Conservation (phyloP, 1,140 invertebrate species). For the Bombus sylvicola region DNA sequence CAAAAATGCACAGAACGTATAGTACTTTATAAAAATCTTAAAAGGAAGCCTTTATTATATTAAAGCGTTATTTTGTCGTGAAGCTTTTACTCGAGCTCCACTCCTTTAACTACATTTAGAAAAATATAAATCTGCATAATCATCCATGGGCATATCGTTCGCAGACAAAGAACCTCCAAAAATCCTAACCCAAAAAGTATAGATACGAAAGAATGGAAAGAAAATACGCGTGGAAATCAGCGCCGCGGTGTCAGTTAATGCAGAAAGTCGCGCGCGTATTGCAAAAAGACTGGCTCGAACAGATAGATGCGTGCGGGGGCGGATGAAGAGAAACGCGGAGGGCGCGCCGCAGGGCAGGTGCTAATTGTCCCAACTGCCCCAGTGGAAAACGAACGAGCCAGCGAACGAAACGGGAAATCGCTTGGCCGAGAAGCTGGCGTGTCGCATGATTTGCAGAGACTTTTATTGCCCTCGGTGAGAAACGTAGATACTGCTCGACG, state of each 20-base stretch:
- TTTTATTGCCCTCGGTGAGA: constrained; percentile 68
- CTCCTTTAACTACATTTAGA: too few relatives aligned
- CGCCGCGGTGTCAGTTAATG: not conserved
- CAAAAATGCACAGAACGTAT: too few relatives aligned
- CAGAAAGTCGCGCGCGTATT: not conserved
- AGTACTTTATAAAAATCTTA: too few relatives aligned
- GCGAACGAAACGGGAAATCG: constrained; percentile 60
- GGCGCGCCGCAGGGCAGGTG: constrained; percentile 61
- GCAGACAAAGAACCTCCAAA: too few relatives aligned
- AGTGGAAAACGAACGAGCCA: constrained; percentile 54
- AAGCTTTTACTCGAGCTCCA: too few relatives aligned
- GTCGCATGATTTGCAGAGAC: constrained; percentile 74
- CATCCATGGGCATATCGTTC: too few relatives aligned
- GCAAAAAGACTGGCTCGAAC: constrained; percentile 25
- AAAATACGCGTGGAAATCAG: constrained; percentile 6
- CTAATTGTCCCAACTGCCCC: constrained; percentile 61
- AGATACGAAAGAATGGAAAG: not conserved
- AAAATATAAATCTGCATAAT: too few relatives aligned
- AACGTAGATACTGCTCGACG: constrained; percentile 50
- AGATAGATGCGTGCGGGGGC: not conserved
- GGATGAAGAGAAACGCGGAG: not conserved
- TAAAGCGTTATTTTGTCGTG: too few relatives aligned
- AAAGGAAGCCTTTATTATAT: too few relatives aligned
- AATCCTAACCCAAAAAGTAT: too few relatives aligned
- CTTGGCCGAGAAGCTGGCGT: constrained; percentile 62